Evolutionary conservation across 2,113 vertebrate species (phyloP).

Genomic region (Sapajus apella): DNA sequence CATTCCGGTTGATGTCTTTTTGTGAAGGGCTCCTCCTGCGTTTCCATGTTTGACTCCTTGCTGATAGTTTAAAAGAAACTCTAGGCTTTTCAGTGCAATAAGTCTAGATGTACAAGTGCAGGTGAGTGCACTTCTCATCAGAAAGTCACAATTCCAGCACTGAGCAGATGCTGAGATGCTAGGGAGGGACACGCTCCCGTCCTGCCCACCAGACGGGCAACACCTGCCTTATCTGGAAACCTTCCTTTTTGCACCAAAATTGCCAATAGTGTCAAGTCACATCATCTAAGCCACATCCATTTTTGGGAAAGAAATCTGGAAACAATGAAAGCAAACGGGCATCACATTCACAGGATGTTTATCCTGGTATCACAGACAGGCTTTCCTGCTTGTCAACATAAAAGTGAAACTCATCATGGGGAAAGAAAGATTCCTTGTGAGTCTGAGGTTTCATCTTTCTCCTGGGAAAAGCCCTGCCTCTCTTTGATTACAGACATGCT

Average conservation of each 20-base stretch:
- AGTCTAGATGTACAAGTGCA: not conserved
- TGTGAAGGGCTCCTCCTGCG: not conserved
- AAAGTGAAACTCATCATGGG: constrained; percentile 17
- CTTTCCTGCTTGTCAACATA: constrained; percentile 31
- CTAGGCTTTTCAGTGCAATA: not conserved
- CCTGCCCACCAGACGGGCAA: constrained; percentile 65
- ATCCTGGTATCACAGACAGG: constrained; percentile 3
- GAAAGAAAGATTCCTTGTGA: constrained; percentile 40
- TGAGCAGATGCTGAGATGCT: constrained; percentile 40
- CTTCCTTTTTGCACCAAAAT: constrained; percentile 65
- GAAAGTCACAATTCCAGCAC: constrained; percentile 60
- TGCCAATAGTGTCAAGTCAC: constrained; percentile 57
- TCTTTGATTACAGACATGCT: not conserved
- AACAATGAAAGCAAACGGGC: not conserved
- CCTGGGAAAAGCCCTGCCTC: not conserved
- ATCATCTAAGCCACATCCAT: constrained; percentile 39
- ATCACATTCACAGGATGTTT: constrained; percentile 10
- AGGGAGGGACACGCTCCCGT: constrained; percentile 37
- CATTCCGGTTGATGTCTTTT: not conserved
- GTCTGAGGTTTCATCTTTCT: not conserved
- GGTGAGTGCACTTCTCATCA: constrained; percentile 25
- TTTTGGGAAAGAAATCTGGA: constrained; percentile 50
- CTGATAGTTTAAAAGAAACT: not conserved
- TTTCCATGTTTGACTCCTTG: not conserved
- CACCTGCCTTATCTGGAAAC: constrained; percentile 69